Base-by-base conservation (phyloP, 1,140 invertebrate species). In the Camponotus vicinus region DNA sequence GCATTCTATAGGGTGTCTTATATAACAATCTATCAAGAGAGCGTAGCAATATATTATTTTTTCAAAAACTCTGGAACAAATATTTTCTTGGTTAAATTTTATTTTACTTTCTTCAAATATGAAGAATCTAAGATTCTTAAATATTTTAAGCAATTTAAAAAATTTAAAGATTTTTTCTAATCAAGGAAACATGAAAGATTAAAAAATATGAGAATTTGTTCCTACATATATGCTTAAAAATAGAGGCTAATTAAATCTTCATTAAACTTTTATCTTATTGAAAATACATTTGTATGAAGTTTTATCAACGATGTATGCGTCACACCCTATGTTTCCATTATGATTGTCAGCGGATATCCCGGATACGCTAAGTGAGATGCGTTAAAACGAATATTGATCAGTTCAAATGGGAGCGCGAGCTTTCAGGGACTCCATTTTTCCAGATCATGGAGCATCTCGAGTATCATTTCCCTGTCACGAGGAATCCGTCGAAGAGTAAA, bases 371-470 rank as follows among this genome's bases (percentile, higher is more conserved):
- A 75, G 52, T 37, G 64, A 69, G 64, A n/a, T 45, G 40, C 63
- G 40, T 73, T 61, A 83, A 73, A 83, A 75, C 52, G 55, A 73
- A 83, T 75, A 83, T 83, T 75, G 69, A 83, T 83, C 79, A 83
- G 69, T 75, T 71, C n/a, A 55, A 83, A 75, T 61, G 67, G 67
- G 40, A n/a, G 18, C 55, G n/a, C 7, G 18, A 57, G 61, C 69
- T 83, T 57, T 63, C 80, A 52, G 71, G 32, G 52, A 87, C 85
- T 89, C 63, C 75, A 76, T 87, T 90, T 85, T 89, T 85, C 86
- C 88, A 85, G 89, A 85, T 90, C 88, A 67, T 70, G 63, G 79
- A 89, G 63, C 89, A 85, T 75, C 79, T 89, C 57, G 78, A 42
- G 82, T 76, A 63, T 67, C 52, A 61, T 42, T 57, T 86, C 49